Conservation (phyloP, 1,140 invertebrate species). For the Calliphora vicina region DNA sequence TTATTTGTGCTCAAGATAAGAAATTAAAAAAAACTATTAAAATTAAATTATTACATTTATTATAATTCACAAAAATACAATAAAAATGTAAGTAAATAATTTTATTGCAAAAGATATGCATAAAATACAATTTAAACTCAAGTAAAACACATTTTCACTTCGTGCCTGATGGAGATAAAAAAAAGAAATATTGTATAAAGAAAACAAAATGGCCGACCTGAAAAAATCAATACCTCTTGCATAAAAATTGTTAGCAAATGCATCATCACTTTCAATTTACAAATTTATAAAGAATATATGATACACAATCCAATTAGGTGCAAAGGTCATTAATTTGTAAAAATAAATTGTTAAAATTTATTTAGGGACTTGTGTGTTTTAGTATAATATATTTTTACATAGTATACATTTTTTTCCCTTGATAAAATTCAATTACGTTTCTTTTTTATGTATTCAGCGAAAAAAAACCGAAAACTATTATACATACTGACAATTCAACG, state of each 20-base stretch:
- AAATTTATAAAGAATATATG: too few species aligned
- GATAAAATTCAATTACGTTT: background rate
- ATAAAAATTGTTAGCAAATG: background rate
- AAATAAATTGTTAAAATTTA: too few species aligned
- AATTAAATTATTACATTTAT: background rate
- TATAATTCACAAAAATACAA: background rate
- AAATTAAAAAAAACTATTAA: background rate
- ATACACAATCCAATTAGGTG: too few species aligned
- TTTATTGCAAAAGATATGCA: background rate
- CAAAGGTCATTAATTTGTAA: too few species aligned
- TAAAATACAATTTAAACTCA: background rate
- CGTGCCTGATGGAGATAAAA: background rate
- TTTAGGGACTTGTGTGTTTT: background rate
- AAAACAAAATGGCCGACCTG: background rate
- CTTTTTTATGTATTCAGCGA: background rate
- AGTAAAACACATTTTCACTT: too few species aligned
- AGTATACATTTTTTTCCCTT: background rate
- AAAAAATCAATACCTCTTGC: background rate
- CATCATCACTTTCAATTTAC: background rate
- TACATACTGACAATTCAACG: too few species aligned
- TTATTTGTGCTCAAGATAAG: background rate
- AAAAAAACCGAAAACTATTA: background rate
- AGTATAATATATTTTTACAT: background rate
- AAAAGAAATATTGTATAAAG: background rate
- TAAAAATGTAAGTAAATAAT: background rate